These are phyloP conservation scores for Myodes glareolus DNA, from an alignment of 2,113 vertebrate species.

Conservation along the genomic window DNA sequence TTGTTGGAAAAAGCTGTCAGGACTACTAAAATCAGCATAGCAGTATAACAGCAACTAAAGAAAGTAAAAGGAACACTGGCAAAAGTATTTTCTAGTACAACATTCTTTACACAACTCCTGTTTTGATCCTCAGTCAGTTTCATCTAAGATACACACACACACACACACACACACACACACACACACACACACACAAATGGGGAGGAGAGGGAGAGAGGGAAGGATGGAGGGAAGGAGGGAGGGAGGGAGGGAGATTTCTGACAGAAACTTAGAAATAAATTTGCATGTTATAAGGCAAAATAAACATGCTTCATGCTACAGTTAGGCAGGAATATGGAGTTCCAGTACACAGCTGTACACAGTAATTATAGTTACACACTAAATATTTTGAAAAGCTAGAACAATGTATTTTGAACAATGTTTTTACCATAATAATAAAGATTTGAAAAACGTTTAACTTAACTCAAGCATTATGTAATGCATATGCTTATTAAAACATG, in stretches of 20 bases:
- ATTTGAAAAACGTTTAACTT: not conserved
- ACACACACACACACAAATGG: too few species aligned
- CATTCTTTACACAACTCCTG: not conserved
- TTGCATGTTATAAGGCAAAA: conserved; percentile 46
- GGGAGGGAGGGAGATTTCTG: not conserved
- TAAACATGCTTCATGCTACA: not conserved
- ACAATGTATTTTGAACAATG: not conserved
- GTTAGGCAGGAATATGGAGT: not conserved
- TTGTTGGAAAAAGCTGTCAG: not conserved
- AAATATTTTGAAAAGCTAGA: not conserved
- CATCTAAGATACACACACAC: not conserved
- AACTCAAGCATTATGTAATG: not conserved
- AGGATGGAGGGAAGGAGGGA: too few species aligned
- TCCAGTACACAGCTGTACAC: not conserved
- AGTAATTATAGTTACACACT: not conserved
- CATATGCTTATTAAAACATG: not conserved
- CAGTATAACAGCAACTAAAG: not conserved
- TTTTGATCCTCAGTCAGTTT: not conserved
- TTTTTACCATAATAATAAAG: not conserved
- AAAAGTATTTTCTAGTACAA: not conserved
- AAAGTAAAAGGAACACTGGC: not conserved
- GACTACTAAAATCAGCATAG: not conserved
- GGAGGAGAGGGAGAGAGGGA: too few species aligned
- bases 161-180: fast-evolving
- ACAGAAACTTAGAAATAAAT: conserved; percentile 71